Conservation (phyloP, 1,140 invertebrate genomes). For the Diuraphis noxia region DNA sequence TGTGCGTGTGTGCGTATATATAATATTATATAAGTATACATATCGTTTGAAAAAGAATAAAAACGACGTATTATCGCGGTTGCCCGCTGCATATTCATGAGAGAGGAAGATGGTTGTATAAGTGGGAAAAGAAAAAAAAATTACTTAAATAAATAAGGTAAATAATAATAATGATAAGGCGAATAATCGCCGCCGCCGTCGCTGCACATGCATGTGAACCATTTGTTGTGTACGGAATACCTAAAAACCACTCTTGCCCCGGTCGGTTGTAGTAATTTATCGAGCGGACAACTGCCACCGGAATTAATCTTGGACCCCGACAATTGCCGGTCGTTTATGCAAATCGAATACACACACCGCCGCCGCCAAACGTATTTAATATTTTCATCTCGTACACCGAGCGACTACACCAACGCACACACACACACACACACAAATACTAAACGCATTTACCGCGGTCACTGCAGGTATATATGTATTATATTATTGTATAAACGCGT, state of each 20-base stretch:
- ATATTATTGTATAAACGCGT: background rate
- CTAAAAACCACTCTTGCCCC: constrained; percentile 47
- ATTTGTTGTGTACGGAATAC: constrained; percentile 27
- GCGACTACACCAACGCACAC: constrained; percentile 1
- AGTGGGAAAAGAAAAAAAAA: background rate
- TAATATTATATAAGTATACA: background rate
- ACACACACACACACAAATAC: constrained; percentile 1
- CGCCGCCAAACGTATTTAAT: constrained; percentile 46
- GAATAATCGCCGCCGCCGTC: constrained; percentile 8
- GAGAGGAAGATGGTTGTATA: constrained; percentile 25
- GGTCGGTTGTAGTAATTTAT: constrained; percentile 53
- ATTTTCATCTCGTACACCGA: constrained; percentile 42
- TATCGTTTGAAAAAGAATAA: constrained; percentile 1
- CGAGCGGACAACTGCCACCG: constrained; percentile 53
- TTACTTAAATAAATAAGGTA: constrained; percentile 8
- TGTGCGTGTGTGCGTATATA: background rate
- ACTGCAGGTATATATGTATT: background rate
- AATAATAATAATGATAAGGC: constrained; percentile 35
- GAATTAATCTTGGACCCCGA: constrained; percentile 51
- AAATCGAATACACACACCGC: constrained; percentile 28
- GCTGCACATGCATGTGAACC: background rate
- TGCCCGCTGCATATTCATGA: constrained; percentile 33
- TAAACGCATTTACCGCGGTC: constrained; percentile 14
- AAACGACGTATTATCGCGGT: constrained; percentile 15
- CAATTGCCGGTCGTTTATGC: constrained; percentile 50